Evolutionary conservation across 2,113 vertebrate genomes (phyloP), one percentile per base, ranked within the genome.

Genomic region (Rhea pennata): DNA sequence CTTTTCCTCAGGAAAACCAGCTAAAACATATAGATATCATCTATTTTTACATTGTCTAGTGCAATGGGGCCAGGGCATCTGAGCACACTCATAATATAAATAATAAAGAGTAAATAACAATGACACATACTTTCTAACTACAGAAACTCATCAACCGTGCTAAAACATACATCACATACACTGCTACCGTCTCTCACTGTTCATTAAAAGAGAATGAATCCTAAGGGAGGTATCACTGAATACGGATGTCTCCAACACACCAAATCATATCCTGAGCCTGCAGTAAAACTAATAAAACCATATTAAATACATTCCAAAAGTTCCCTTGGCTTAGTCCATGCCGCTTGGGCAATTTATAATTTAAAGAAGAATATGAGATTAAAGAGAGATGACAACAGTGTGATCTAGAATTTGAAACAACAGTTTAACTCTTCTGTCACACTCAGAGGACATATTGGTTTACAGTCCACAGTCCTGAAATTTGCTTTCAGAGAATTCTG

Each of bases 161-260:
- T 85, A 87, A 83, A 96, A 79, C 2, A 0, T 93, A 83, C 54
- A 95, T 95, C 92, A 92, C 74, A 75, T 33, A 58, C 54, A 15
- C 74, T 73, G 87, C 78, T 70, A 19, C 78, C 65, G 78, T 50
- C 74, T 91, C 90, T 87, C 71, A 23, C 54, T 83, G 87, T 71
- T 97, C 92, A 92, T 96, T 96, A 95, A 95, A 96, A 59, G 58
- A 82, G 64, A 97, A 93, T 95, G 94, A 87, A 93, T 80, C 96
- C 92, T 85, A 20, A 85, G 91, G 89, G 95, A 95, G 36, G 67
- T 64, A 92, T 90, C 87, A 70, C 0, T 91, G 96, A 92, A 74
- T 81, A 91, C 66, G 88, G 90, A 88, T 39, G 14, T 82, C 87
- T 93, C 88, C 71, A 87, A 82, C 77, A 94, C 70, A 95, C 80